Conservation (phyloP, 2,888 invertebrate genomes). For the Drosophila lacicola region DNA sequence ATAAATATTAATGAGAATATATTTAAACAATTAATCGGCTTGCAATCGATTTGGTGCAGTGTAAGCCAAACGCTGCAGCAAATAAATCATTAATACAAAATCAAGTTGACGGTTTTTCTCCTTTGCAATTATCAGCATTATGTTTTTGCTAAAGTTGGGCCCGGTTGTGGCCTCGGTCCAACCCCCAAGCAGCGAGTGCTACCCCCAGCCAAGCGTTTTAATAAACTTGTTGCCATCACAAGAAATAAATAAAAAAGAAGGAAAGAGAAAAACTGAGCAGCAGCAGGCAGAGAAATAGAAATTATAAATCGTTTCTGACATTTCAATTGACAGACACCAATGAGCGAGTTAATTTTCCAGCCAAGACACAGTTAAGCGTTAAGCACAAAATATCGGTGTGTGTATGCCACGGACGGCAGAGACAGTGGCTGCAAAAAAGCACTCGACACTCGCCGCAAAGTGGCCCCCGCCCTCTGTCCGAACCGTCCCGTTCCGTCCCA, state of each 20-base stretch:
- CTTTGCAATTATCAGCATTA: slow-evolving; percentile 77
- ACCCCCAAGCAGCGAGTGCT: neutral
- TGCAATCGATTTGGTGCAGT: slow-evolving; percentile 31
- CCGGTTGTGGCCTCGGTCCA: slow-evolving; percentile 9
- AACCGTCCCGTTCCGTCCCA: neutral
- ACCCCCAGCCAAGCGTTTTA: slow-evolving; percentile 55
- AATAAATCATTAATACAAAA: slow-evolving; percentile 72
- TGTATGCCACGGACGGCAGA: slow-evolving; percentile 8
- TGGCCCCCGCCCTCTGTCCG: neutral
- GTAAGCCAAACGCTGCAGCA: slow-evolving; percentile 17
- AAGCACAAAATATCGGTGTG: slow-evolving; percentile 11
- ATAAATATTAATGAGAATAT: neutral
- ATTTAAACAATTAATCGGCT: neutral
- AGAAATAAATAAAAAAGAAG: slow-evolving; percentile 26
- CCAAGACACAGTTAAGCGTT: slow-evolving; percentile 48
- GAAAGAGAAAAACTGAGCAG: slow-evolving; percentile 4
- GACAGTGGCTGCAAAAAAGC: slow-evolving; percentile 57
- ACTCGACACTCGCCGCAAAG: slow-evolving; percentile 37
- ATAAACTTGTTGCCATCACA: slow-evolving; percentile 76
- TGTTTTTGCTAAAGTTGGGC: slow-evolving; percentile 72
- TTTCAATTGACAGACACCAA: slow-evolving; percentile 82
- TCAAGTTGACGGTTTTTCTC: slow-evolving; percentile 66
- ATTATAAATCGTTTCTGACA: slow-evolving; percentile 82
- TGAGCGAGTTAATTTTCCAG: slow-evolving; percentile 81
- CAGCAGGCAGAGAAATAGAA: slow-evolving; percentile 59